Conservation (phyloP, 1,140 invertebrate species). For the Cyphomyrmex costatus region DNA sequence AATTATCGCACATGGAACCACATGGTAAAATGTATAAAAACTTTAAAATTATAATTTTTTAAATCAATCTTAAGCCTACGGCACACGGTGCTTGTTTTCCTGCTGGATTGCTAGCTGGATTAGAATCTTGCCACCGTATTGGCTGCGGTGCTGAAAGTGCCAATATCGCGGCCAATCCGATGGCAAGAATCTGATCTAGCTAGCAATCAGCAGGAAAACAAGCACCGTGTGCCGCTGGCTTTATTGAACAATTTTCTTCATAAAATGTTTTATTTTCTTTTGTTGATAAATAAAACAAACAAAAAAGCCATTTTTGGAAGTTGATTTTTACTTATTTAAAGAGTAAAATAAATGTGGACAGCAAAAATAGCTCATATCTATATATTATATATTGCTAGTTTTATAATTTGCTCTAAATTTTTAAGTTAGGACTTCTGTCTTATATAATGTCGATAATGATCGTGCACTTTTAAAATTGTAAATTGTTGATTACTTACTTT, state of each 20-base stretch:
- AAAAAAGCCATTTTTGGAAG: not conserved
- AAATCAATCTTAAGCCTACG: too few species aligned
- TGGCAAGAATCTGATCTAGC: too few species aligned
- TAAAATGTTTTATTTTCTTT: not conserved
- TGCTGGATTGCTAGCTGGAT: too few species aligned
- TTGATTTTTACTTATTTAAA: too few species aligned
- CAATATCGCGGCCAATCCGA: too few species aligned
- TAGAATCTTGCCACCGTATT: too few species aligned
- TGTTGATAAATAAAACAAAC: not conserved
- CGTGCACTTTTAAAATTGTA: not conserved
- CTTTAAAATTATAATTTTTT: not conserved
- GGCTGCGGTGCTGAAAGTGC: too few species aligned
- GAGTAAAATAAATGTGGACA: too few species aligned
- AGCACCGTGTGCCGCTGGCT: too few species aligned
- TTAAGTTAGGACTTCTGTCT: not conserved
- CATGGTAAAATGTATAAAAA: not conserved
- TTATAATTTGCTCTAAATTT: not conserved
- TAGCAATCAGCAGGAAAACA: too few species aligned
- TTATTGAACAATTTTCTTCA: too few species aligned
- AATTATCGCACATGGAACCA: not conserved
- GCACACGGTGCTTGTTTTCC: too few species aligned
- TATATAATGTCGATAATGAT: not conserved
- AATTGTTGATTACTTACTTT: slow-evolving; percentile 74
- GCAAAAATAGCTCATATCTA: not conserved
- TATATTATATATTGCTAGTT: not conserved